Percentiles rank a stretch among this genome's conserved stretches.
Conservation (phyloP, 2,888 invertebrate genomes). For the Papilio demoleus region DNA sequence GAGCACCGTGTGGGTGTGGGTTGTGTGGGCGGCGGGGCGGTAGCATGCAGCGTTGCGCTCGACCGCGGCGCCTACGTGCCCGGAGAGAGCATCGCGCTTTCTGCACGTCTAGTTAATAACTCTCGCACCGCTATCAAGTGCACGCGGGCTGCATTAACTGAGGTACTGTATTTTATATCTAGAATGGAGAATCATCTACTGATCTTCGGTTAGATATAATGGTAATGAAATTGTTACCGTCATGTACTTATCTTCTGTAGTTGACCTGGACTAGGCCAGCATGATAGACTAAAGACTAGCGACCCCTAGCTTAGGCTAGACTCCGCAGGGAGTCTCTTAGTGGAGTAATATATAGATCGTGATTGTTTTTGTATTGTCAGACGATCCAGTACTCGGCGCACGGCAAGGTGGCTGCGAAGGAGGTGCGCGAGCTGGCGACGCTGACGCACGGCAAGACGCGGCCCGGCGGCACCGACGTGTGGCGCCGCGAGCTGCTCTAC, state of each 20-base stretch:
- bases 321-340: too few relatives aligned
- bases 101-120: conserved; percentile 92
- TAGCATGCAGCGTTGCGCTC: conserved; percentile 92
- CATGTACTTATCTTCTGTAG: too few relatives aligned
- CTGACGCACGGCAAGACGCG: conserved; percentile 91
- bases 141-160: conserved; percentile 91
- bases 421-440: conserved; percentile 92
- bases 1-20: conserved; percentile 95
- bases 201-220: too few relatives aligned
- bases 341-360: too few relatives aligned
- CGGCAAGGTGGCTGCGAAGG: conserved; percentile 93
- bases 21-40: conserved; percentile 94
- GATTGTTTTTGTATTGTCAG: conserved; percentile 66
- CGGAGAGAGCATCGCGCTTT: conserved; percentile 95
- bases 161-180: conserved; percentile 57
- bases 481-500: conserved; percentile 94
- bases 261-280: too few relatives aligned
- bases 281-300: too few relatives aligned
- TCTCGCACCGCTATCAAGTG: conserved; percentile 93
- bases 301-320: too few relatives aligned
- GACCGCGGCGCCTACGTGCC: conserved; percentile 97
- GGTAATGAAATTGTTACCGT: too few relatives aligned
- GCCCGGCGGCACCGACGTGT: conserved; percentile 91
- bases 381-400: conserved; percentile 95
- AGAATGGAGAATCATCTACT: too few relatives aligned